Evolutionary conservation across 2,113 vertebrate species (phyloP).

Genomic region (Heterocephalus glaber): DNA sequence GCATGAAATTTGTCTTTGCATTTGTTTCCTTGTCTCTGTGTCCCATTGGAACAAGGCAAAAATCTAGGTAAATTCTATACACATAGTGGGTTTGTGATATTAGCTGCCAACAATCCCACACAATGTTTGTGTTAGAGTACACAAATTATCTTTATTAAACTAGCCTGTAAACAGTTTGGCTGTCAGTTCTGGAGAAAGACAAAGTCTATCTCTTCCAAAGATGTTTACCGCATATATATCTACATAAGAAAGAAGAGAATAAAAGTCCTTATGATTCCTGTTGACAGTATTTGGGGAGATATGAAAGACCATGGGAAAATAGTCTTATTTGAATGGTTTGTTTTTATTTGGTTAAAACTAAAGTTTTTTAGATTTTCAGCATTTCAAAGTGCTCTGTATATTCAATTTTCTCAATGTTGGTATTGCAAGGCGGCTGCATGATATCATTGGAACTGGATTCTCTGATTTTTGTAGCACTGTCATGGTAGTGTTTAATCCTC

Average conservation of each 20-base stretch:
- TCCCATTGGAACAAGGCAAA: not conserved
- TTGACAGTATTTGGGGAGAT: not conserved
- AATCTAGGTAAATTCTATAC: not conserved
- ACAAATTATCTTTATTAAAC: not conserved
- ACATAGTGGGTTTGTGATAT: not conserved
- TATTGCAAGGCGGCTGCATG: not conserved
- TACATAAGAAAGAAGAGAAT: not conserved
- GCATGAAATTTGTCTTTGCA: not conserved
- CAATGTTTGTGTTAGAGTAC: not conserved
- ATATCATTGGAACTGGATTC: not conserved
- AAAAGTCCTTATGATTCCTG: not conserved
- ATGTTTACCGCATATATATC: not conserved
- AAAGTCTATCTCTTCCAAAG: not conserved
- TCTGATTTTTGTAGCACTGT: not conserved
- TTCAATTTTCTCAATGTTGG: not conserved
- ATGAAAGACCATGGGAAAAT: not conserved
- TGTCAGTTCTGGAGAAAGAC: not conserved
- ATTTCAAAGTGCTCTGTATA: not conserved
- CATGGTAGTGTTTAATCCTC: not conserved
- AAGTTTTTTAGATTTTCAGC: not conserved
- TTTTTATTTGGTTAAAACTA: not conserved
- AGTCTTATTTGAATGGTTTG: not conserved
- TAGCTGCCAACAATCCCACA: not conserved
- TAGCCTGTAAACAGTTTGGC: not conserved
- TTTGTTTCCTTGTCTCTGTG: not conserved